These are phyloP conservation scores for Ochropacha duplaris DNA, from an alignment of 2,888 invertebrate species.

Conservation along the genomic window DNA sequence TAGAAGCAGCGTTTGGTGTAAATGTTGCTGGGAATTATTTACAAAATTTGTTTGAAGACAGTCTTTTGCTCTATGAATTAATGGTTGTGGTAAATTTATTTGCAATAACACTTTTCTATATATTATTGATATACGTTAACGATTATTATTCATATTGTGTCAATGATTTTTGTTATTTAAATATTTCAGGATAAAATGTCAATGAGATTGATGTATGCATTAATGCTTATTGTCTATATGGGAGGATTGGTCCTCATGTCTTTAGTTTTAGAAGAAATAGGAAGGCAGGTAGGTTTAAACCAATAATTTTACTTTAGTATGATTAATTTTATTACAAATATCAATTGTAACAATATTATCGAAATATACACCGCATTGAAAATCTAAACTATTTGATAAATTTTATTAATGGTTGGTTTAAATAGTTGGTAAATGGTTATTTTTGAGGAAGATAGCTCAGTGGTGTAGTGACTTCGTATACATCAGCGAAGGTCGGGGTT, in stretches of 20 bases:
- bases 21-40: slow-evolving; percentile 39
- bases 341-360: too few relatives aligned
- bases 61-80: slow-evolving; percentile 37
- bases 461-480: too few relatives aligned
- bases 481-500: too few relatives aligned
- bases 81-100: slow-evolving; percentile 32
- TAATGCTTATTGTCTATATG: slow-evolving; percentile 29
- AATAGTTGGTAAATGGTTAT: too few relatives aligned
- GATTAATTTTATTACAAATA: too few relatives aligned
- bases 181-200: not conserved
- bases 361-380: too few relatives aligned
- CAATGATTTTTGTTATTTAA: not conserved
- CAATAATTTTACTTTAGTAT: too few relatives aligned
- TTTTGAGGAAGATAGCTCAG: too few relatives aligned
- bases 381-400: too few relatives aligned
- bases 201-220: slow-evolving; percentile 16
- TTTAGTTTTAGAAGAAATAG: slow-evolving; percentile 38
- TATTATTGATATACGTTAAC: not conserved
- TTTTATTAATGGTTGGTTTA: too few relatives aligned
- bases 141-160: not conserved
- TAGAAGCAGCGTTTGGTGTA: slow-evolving; percentile 38
- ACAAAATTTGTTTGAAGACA: slow-evolving; percentile 43
- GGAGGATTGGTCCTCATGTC: slow-evolving; percentile 39
- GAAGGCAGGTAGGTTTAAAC: slow-evolving; percentile 19
- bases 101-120: too few relatives aligned